Evolutionary conservation across 2,888 invertebrate species (phyloP).

Genomic region (Dimorphilus gyrociliatus): DNA sequence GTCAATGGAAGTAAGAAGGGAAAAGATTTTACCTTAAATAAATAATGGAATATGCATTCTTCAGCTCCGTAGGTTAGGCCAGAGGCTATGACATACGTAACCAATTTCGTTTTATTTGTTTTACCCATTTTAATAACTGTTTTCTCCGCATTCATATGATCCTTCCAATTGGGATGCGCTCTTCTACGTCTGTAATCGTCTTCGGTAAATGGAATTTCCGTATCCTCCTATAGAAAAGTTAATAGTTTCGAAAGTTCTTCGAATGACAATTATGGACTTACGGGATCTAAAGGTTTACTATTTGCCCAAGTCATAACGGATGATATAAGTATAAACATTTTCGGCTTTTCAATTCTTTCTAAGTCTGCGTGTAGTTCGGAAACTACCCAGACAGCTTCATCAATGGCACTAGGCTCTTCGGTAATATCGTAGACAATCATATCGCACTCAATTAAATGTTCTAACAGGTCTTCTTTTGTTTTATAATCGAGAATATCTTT

Average conservation of each 20-base stretch:
- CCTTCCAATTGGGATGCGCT: slow-evolving; percentile 52
- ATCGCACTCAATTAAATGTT: slow-evolving; percentile 40
- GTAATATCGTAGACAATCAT: slow-evolving; percentile 52
- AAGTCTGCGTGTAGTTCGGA: slow-evolving; percentile 35
- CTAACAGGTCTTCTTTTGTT: slow-evolving; percentile 34
- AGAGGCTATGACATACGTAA: slow-evolving; percentile 34
- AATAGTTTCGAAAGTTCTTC: no score
- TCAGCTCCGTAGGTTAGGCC: slow-evolving; percentile 37
- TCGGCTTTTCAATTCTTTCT: slow-evolving; percentile 33
- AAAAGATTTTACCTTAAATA: slow-evolving; percentile 40
- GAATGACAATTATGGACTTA: slow-evolving; percentile 21
- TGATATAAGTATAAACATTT: slow-evolving; percentile 51
- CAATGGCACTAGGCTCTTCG: slow-evolving; percentile 42
- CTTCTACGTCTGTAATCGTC: slow-evolving; percentile 53
- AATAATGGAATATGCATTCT: slow-evolving; percentile 37
- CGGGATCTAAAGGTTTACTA: slow-evolving; percentile 51
- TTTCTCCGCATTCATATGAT: slow-evolving; percentile 51
- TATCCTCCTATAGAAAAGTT: slow-evolving; percentile 25
- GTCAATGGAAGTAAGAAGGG: no score
- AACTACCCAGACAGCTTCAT: slow-evolving; percentile 43
- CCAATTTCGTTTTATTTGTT: slow-evolving; percentile 38
- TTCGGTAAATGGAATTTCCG: slow-evolving; percentile 47
- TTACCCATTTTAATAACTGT: slow-evolving; percentile 48
- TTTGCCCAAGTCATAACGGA: slow-evolving; percentile 57
- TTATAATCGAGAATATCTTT: slow-evolving; percentile 35